A percentile compares a stretch with the other conserved stretches of the same genome.
Conservation (phyloP, 2,797 vertebrate genomes). For the Manis javanica region DNA sequence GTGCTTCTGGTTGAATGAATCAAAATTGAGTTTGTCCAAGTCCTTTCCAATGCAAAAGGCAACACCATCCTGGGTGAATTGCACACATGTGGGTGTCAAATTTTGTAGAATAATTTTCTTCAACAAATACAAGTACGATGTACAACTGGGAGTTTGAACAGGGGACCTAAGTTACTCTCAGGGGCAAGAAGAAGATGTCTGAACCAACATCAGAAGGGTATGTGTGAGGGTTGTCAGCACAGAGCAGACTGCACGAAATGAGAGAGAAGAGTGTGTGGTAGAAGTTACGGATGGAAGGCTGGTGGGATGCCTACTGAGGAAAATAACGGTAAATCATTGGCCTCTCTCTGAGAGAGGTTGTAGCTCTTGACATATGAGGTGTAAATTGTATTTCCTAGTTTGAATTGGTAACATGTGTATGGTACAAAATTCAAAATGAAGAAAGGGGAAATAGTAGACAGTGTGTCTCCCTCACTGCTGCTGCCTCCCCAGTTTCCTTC, state of each 20-base stretch:
- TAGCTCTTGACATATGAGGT: not conserved
- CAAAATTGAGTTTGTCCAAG: not conserved
- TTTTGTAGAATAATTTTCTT: not conserved
- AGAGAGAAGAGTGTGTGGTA: not conserved
- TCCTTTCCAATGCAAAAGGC: not conserved
- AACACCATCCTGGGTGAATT: not conserved
- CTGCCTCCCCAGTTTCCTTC: not conserved
- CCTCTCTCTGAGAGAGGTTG: not conserved
- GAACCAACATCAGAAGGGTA: not conserved
- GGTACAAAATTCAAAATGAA: not conserved
- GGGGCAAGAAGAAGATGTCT: not conserved
- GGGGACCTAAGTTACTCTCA: not conserved
- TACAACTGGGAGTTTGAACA: not conserved
- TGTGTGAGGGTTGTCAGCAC: not conserved
- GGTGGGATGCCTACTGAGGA: not conserved
- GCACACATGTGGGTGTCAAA: not conserved
- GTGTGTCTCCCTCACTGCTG: not conserved
- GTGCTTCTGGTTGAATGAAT: not conserved
- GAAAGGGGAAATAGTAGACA: not conserved
- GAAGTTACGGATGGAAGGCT: not conserved
- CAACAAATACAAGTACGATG: not conserved
- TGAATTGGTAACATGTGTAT: not conserved
- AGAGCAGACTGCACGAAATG: not conserved
- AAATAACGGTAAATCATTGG: not conserved
- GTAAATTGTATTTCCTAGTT: conserved; percentile 1